These are phyloP conservation scores for Rhamphomyia laevipes DNA, from an alignment of 2,888 invertebrate genomes.

Conservation along the genomic window DNA sequence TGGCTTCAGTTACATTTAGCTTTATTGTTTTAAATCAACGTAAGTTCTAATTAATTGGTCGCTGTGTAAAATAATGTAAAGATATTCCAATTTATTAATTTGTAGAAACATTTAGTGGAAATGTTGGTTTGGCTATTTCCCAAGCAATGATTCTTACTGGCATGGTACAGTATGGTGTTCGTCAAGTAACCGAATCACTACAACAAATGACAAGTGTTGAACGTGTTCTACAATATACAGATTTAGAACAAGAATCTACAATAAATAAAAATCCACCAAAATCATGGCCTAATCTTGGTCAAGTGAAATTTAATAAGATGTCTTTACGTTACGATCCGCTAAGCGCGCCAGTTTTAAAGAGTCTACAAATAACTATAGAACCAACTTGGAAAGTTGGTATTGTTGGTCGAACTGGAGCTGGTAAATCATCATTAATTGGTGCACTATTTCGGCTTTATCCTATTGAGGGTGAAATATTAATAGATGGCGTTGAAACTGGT, in stretches of 20 bases:
- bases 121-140: constrained; percentile 57
- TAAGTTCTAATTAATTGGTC: constrained; percentile 29
- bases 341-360: constrained; percentile 56
- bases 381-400: constrained; percentile 62
- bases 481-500: constrained; percentile 55
- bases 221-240: constrained; percentile 56
- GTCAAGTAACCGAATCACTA: constrained; percentile 55
- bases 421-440: constrained; percentile 66
- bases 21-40: constrained; percentile 49
- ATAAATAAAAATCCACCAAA: constrained; percentile 42
- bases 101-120: constrained; percentile 47
- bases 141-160: constrained; percentile 57
- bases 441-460: constrained; percentile 67
- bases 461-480: constrained; percentile 54
- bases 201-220: constrained; percentile 65
- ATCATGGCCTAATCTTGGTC: constrained; percentile 58
- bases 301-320: constrained; percentile 42
- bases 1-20: constrained; percentile 50
- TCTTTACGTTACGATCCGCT: constrained; percentile 48
- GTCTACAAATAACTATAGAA: constrained; percentile 55
- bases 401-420: constrained; percentile 76
- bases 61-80: background rate
- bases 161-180: constrained; percentile 60
- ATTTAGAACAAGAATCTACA: constrained; percentile 47
- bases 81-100: background rate